Percentiles rank a stretch among this genome's conserved stretches.
Conservation (phyloP, 2,888 invertebrate species). For the Lasioglossum villosulum region DNA sequence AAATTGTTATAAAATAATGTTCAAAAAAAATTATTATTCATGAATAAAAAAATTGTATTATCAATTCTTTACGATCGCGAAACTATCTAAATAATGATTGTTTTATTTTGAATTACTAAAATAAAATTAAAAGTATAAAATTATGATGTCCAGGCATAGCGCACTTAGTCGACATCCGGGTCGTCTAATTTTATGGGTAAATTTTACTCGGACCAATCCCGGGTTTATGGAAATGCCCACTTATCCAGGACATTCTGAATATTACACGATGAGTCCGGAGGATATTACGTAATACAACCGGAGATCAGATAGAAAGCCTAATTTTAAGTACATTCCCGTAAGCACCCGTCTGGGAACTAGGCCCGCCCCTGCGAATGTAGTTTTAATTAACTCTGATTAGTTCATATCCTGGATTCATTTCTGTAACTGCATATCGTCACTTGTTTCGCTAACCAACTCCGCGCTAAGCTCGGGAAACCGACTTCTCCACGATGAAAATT, state of each 20-base stretch:
- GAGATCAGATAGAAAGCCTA: constrained; percentile 16
- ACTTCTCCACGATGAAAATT: neutral
- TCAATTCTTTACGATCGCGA: no score
- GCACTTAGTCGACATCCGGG: neutral
- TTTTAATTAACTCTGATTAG: constrained; percentile 9
- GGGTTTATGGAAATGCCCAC: constrained; percentile 17
- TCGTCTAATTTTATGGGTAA: neutral
- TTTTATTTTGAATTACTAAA: no score
- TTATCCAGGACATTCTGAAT: constrained; percentile 8
- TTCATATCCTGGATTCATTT: neutral
- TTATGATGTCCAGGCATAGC: no score
- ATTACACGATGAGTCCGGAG: neutral
- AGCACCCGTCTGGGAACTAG: neutral
- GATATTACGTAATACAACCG: constrained; percentile 12
- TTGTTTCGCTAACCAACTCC: neutral
- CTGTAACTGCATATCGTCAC: neutral
- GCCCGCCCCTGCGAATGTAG: neutral
- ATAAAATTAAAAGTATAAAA: no score
- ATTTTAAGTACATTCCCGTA: constrained; percentile 14
- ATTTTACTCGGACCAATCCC: neutral
- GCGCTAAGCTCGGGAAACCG: neutral
- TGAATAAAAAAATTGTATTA: no score
- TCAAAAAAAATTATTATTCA: no score
- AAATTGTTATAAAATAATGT: no score
- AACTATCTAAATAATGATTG: no score